Evolutionary conservation across 1,140 invertebrate species (phyloP).

Genomic region (Bombus terrestris): DNA sequence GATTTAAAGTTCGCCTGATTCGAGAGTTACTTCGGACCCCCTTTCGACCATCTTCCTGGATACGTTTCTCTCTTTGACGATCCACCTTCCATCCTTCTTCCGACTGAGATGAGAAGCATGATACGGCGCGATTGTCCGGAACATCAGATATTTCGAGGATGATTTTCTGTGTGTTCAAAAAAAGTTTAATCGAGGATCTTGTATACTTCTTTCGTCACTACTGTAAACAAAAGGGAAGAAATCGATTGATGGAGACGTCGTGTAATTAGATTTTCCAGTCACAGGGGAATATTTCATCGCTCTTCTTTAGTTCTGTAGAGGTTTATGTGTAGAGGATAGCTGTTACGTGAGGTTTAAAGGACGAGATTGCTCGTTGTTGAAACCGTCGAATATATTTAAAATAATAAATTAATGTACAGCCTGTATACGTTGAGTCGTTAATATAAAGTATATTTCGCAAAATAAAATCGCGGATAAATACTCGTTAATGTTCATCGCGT

Average conservation of each 20-base stretch:
- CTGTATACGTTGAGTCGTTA: too few relatives aligned
- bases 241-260: background rate
- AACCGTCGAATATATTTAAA: too few relatives aligned
- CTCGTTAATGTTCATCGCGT: too few relatives aligned
- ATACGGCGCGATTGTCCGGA: slow-evolving; percentile 8
- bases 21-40: slow-evolving; percentile 27
- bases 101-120: slow-evolving; percentile 29
- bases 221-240: background rate
- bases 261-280: background rate
- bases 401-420: too few relatives aligned
- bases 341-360: too few relatives aligned
- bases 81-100: background rate
- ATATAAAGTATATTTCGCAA: too few relatives aligned
- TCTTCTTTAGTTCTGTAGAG: too few relatives aligned
- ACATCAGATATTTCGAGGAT: background rate
- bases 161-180: background rate
- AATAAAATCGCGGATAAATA: too few relatives aligned
- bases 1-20: slow-evolving; percentile 65
- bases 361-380: too few relatives aligned
- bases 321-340: too few relatives aligned
- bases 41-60: slow-evolving; percentile 5
- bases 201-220: background rate
- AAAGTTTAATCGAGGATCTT: background rate
- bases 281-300: too few relatives aligned
- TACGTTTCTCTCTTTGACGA: slow-evolving; percentile 28